Evolutionary conservation across 2,888 invertebrate genomes (phyloP), one percentile per base, ranked within the genome.

Genomic region (Dryococelus australis): DNA sequence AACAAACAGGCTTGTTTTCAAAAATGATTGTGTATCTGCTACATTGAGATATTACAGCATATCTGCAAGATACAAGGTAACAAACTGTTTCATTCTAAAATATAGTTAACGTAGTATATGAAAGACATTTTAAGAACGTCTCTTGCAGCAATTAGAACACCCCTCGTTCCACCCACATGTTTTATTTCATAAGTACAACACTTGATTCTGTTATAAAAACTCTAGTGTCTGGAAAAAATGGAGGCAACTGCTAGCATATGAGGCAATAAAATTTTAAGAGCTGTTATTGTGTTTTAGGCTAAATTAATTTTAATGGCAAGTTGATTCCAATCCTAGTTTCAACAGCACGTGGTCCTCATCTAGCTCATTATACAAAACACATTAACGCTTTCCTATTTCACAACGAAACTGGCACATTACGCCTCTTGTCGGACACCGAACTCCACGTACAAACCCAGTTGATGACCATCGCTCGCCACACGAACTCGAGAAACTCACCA

Each of bases 71-170:
- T 65, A 65, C 65, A 65, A 65, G 65, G 65, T 65, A 65, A 65
- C 65, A 65, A 65, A 65, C 65, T 65, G 65, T 65, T 65, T 24
- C 65, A 65, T 65, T 20, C 65, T 65, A 65, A 65, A 65, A 65
- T n/a, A n/a, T 65, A 65, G 65, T 65, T 10, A 65, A 65, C 65
- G 24, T 16, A 65, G 65, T n/a, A 65, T 65, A 65, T 24, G n/a
- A 65, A n/a, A 65, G 65, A 65, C 65, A n/a, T 3, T 65, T 65
- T 65, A n/a, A 16, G 8, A 65, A n/a, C 65, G 24, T 65, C 65
- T 65, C 65, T 65, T 65, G 65, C n/a, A 9, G n/a, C 65, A 20
- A n/a, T n/a, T 16, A 10, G 16, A 65, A n/a, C 65, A 65, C 16
- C n/a, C 8, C n/a, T 16, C 6, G 65, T 20, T 65, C n/a, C 16